A percentile compares a stretch with the other conserved stretches of the same genome.
These are phyloP conservation scores for Anas acuta DNA, from an alignment of 2,797 vertebrate species.

Conservation along the genomic window DNA sequence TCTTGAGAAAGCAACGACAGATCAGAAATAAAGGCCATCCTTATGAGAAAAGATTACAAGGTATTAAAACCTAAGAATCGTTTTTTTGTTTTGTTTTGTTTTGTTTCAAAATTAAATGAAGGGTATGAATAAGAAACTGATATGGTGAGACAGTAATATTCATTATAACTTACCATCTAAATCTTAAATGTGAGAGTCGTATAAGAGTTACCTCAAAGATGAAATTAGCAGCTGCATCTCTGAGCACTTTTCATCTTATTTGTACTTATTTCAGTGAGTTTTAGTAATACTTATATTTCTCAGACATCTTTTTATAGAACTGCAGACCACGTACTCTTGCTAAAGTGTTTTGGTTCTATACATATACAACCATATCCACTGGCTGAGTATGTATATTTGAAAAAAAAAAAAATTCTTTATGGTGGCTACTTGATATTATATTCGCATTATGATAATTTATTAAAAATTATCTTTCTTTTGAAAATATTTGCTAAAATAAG, in stretches of 20 bases:
- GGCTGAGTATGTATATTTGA: background rate
- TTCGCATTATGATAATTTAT: background rate
- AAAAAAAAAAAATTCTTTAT: background rate
- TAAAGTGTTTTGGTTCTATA: background rate
- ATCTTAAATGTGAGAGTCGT: background rate
- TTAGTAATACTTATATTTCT: background rate
- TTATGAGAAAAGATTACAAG: background rate
- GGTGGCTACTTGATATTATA: background rate
- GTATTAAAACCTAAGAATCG: background rate
- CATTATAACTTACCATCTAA: background rate
- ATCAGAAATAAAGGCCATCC: background rate
- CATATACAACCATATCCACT: background rate
- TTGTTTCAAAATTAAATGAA: background rate
- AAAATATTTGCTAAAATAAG: background rate
- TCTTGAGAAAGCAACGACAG: background rate
- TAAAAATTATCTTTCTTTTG: background rate
- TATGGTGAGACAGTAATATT: background rate
- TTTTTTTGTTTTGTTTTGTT: no score
- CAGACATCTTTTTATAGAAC: background rate
- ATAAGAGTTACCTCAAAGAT: background rate
- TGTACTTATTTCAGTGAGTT: background rate
- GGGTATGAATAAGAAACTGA: background rate
- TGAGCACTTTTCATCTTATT: background rate
- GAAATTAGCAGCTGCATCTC: background rate
- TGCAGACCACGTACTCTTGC: background rate